phyloP scores from a whole-genome alignment of 2,888 invertebrate genomes.

The Bhutanitis thaidina region DNA sequence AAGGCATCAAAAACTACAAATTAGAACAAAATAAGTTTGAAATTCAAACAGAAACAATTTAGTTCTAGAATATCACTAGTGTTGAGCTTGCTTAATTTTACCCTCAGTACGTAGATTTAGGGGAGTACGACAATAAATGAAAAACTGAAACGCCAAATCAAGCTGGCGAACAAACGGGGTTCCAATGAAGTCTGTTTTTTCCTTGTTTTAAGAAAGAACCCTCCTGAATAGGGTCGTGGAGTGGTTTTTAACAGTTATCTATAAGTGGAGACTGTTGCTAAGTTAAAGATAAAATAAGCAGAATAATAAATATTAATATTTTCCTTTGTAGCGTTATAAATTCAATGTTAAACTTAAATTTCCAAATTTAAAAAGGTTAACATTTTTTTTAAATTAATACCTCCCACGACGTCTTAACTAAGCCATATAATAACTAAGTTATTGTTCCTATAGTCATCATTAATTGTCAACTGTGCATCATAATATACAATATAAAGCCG shows the following conservation, averaged over 20 bases:
- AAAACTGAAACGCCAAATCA: conserved; percentile 33
- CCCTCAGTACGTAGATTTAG: conserved; percentile 23
- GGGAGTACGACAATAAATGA: conserved; percentile 29
- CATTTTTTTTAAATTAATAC: too few relatives aligned
- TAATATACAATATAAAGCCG: too few relatives aligned
- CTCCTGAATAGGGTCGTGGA: conserved; percentile 18
- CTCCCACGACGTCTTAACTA: too few relatives aligned
- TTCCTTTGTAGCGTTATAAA: too few relatives aligned
- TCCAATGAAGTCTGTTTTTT: conserved; percentile 34
- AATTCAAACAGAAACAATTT: too few relatives aligned
- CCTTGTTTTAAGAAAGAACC: conserved; percentile 27
- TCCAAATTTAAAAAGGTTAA: too few relatives aligned
- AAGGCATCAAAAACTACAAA: too few relatives aligned
- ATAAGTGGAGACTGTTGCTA: conserved; percentile 10
- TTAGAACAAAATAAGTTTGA: too few relatives aligned
- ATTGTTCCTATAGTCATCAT: too few relatives aligned
- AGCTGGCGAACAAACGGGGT: conserved; percentile 34
- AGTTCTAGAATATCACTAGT: background rate
- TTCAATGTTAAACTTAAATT: too few relatives aligned
- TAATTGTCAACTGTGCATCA: too few relatives aligned
- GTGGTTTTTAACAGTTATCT: conserved; percentile 21
- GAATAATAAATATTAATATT: conserved; percentile 9
- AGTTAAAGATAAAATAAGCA: conserved; percentile 12
- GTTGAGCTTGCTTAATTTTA: conserved; percentile 11
- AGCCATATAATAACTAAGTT: too few relatives aligned